phyloP scores from a whole-genome alignment of 2,797 vertebrate genomes.

The Lagodon rhomboides region DNA sequence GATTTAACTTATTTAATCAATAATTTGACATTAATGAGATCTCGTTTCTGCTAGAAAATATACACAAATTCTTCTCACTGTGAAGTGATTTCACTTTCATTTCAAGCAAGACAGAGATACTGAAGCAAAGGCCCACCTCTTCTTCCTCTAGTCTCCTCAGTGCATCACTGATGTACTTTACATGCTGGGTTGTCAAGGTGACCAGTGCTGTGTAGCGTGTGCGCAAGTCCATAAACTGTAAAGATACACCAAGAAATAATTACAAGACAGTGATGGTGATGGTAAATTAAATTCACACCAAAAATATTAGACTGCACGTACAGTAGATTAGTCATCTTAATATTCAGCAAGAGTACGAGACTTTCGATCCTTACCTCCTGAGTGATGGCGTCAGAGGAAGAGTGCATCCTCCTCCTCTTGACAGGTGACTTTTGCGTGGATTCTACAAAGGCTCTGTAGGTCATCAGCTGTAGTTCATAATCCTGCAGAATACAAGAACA shows the following conservation, averaged over 20 bases:
- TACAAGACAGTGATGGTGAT: not conserved
- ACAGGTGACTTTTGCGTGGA: conserved; percentile 95
- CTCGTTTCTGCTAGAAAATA: not conserved
- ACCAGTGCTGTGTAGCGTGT: conserved; percentile 98
- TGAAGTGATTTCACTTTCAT: not conserved
- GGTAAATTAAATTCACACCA: not conserved
- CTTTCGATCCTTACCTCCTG: conserved; percentile 88
- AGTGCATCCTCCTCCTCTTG: conserved; percentile 94
- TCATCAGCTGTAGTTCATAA: conserved; percentile 98
- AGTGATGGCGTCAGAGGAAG: conserved; percentile 95
- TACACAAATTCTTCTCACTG: not conserved
- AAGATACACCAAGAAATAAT: conserved; percentile 1
- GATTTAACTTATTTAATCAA: not conserved
- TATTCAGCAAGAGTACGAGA: not conserved
- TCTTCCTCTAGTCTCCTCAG: conserved; percentile 95
- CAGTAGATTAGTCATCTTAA: not conserved
- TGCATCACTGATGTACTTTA: conserved; percentile 98
- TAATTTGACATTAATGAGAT: not conserved
- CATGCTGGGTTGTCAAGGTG: conserved; percentile 96
- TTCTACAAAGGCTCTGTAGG: conserved; percentile 96
- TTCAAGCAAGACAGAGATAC: not conserved
- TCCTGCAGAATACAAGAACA: conserved; percentile 83
- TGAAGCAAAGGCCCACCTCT: conserved; percentile 85
- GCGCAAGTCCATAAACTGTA: conserved; percentile 96
- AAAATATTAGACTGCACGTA: not conserved